Base-by-base conservation (phyloP, 1,140 invertebrate species). In the Drosophila kepulauana region DNA sequence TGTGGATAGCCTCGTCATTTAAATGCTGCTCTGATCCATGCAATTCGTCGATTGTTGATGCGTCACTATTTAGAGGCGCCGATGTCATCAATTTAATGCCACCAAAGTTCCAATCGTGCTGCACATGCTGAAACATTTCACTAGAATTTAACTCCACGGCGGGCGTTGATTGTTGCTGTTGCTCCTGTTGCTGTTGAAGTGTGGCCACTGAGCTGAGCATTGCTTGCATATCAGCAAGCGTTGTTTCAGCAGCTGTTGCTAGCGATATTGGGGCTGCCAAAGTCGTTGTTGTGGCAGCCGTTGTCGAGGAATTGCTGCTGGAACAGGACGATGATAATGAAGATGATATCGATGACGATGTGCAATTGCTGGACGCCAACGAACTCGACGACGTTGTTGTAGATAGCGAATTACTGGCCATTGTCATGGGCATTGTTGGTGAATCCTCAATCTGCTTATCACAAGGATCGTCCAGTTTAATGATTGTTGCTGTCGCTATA, bases 21-120 rank as follows among this genome's bases (percentile, higher is more conserved):
- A 78, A 43, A 25, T 81, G 70, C 6, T 64, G 79, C 28, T 74
- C 63, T 1, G 25, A 13, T 1, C 20, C 52, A n/a, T 77, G 69
- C 41, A 72, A 25, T 35, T 78, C 75, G n/a, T 56, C 75, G 5
- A 75, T 56, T 5, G 49, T 35, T 15, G 79, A n/a, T 61, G 68
- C 57, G 8, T 56, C 28, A 51, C 70, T 61, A 7, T 65, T 35
- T 54, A 80, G 8, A 57, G 79, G 11, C 38, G 75, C 25, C n/a
- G 79, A 35, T 59, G 66, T 25, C 75, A 81, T 25, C 35, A 91
- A 46, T 54, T 92, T 92, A 7, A 92, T 82, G 25, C 81, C 85
- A 28, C 91, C 91, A 67, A 92, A 92, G 71, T 92, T 91, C 91
- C 91, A 92, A 79, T 92, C 91, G 68, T 92, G 91, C 43, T 92